Conservation (phyloP, 2,113 vertebrate genomes). For the Cettia cetti region DNA sequence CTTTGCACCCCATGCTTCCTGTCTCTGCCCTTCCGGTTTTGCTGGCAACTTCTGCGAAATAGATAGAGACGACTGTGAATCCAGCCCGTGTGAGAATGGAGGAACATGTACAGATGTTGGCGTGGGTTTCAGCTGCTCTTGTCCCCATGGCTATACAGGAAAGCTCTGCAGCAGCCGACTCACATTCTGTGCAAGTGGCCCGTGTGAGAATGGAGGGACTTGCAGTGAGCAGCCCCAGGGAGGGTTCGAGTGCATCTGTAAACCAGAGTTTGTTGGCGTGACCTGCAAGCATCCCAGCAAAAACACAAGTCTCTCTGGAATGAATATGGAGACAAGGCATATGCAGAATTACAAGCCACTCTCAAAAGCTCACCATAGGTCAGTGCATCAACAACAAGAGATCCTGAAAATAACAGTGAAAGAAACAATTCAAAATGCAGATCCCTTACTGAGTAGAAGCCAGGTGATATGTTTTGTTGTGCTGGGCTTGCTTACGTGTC, state of each 20-base stretch:
- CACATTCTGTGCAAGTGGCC: conserved; percentile 68
- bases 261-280: conserved; percentile 76
- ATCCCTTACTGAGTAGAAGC: conserved; percentile 82
- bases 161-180: conserved; percentile 79
- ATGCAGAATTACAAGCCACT: conserved; percentile 73
- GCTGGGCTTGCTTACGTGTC: conserved; percentile 88
- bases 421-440: conserved; percentile 79
- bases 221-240: conserved; percentile 77
- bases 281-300: conserved; percentile 72
- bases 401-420: conserved; percentile 89
- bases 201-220: conserved; percentile 82
- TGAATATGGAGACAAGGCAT: conserved; percentile 35
- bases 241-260: conserved; percentile 81
- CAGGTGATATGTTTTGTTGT: conserved; percentile 92
- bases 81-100: conserved; percentile 86
- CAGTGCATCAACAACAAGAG: conserved; percentile 75
- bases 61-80: conserved; percentile 77
- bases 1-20: conserved; percentile 75
- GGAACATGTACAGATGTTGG: conserved; percentile 83
- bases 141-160: conserved; percentile 80
- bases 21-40: conserved; percentile 85
- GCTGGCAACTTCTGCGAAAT: conserved; percentile 88
- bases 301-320: conserved; percentile 52
- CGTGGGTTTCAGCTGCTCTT: conserved; percentile 80
- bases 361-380: conserved; percentile 79